Evolutionary conservation across 64 coral and sea anemone species (phyloP).

Genomic region (Trachythela sp.): DNA sequence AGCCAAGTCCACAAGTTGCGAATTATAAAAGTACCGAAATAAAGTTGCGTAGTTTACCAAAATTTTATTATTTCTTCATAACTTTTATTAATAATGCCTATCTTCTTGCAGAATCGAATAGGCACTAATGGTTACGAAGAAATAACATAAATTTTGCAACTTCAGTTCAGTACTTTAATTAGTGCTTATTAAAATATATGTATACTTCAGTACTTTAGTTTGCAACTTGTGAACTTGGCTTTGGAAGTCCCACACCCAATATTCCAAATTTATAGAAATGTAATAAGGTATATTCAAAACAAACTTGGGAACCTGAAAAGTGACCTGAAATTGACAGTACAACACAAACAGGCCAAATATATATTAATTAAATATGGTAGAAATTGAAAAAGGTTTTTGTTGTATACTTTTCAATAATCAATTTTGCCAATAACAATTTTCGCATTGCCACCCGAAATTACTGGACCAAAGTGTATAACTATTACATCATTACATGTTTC

Average conservation of each 20-base stretch:
- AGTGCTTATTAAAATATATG: too few relatives aligned
- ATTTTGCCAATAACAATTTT: background rate
- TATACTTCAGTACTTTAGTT: too few relatives aligned
- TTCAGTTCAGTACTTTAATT: background rate
- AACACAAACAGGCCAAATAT: background rate
- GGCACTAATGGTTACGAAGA: background rate
- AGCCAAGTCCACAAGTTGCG: background rate
- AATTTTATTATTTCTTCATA: background rate
- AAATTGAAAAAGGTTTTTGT: background rate
- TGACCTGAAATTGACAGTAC: background rate
- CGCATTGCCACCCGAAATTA: too few relatives aligned
- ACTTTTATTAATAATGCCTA: background rate
- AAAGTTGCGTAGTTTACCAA: background rate
- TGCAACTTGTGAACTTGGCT: background rate
- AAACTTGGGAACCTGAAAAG: background rate
- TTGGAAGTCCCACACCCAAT: background rate
- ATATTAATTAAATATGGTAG: background rate
- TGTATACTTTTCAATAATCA: background rate
- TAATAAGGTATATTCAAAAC: background rate
- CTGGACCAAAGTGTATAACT: background rate
- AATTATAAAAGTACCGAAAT: too few relatives aligned
- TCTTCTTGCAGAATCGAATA: too few relatives aligned
- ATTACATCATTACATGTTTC: background rate
- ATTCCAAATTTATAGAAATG: background rate
- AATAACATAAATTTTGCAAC: background rate